phyloP scores from a whole-genome alignment of 2,113 vertebrate genomes.

The Balaeniceps rex region DNA sequence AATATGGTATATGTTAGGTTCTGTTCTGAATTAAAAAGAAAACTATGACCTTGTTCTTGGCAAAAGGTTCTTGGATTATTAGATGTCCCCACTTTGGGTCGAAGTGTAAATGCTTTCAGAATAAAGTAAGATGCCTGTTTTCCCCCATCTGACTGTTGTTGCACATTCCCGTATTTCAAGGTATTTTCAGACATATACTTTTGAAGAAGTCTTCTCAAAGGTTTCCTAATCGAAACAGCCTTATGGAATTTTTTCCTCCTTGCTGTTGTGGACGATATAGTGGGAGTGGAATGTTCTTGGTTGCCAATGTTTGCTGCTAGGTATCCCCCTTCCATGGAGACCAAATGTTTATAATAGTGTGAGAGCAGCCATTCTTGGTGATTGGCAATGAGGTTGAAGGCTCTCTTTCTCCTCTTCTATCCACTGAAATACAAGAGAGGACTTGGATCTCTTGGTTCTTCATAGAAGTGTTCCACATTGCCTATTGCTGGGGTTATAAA shows the following conservation, averaged over 20 bases:
- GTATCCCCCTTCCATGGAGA: slow-evolving; percentile 62
- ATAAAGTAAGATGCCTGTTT: neutral
- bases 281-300: slow-evolving; percentile 29
- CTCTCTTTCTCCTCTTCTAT: neutral
- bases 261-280: neutral
- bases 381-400: neutral
- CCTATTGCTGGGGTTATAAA: neutral
- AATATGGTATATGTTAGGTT: neutral
- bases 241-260: neutral
- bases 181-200: neutral
- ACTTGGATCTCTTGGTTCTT: neutral
- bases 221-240: neutral
- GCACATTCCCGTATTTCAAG: neutral
- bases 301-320: slow-evolving; percentile 60
- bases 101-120: slow-evolving; percentile 5
- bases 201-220: neutral
- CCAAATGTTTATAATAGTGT: slow-evolving; percentile 48
- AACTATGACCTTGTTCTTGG: slow-evolving; percentile 21
- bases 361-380: slow-evolving; percentile 38
- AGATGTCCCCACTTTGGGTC: neutral
- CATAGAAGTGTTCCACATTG: slow-evolving; percentile 22
- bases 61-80: neutral
- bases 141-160: neutral
- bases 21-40: slow-evolving; percentile 22
- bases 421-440: neutral